Conservation (phyloP, 2,113 vertebrate genomes). For the Dasyornis broadbenti region DNA sequence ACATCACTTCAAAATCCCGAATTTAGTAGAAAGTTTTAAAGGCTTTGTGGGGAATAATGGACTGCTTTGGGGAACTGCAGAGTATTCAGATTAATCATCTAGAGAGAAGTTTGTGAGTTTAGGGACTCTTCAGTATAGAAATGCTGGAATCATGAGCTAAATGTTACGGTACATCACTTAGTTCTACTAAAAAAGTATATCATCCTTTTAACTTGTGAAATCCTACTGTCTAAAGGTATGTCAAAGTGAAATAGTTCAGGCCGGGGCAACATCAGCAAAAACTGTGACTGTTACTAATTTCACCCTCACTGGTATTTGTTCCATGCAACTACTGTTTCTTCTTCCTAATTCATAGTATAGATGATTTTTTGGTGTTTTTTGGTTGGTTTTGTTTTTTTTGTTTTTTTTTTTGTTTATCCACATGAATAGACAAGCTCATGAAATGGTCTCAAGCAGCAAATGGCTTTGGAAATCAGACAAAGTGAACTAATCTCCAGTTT, state of each 20-base stretch:
- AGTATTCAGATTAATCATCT: constrained; percentile 61
- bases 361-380: not conserved
- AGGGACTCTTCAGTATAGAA: constrained; percentile 43
- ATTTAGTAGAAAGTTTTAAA: constrained; percentile 41
- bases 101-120: constrained; percentile 52
- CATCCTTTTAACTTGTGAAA: constrained; percentile 41
- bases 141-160: constrained; percentile 49
- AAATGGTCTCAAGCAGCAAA: constrained; percentile 64
- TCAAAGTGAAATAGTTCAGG: not conserved
- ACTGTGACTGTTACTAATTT: constrained; percentile 27
- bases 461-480: constrained; percentile 60
- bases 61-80: constrained; percentile 39
- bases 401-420: constrained; percentile 55
- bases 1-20: constrained; percentile 17
- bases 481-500: constrained; percentile 67
- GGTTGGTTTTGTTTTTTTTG: not conserved
- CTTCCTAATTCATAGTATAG: constrained; percentile 44
- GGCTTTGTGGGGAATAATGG: constrained; percentile 30
- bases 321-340: constrained; percentile 16
- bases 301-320: constrained; percentile 13
- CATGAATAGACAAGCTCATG: constrained; percentile 54
- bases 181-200: constrained; percentile 16
- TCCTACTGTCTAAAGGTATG: constrained; percentile 25
- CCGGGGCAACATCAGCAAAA: not conserved
- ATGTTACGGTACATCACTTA: not conserved